Evolutionary conservation across 2,888 invertebrate species (phyloP), one percentile per base, ranked within the genome.

Genomic region (Orchestes rusci): DNA sequence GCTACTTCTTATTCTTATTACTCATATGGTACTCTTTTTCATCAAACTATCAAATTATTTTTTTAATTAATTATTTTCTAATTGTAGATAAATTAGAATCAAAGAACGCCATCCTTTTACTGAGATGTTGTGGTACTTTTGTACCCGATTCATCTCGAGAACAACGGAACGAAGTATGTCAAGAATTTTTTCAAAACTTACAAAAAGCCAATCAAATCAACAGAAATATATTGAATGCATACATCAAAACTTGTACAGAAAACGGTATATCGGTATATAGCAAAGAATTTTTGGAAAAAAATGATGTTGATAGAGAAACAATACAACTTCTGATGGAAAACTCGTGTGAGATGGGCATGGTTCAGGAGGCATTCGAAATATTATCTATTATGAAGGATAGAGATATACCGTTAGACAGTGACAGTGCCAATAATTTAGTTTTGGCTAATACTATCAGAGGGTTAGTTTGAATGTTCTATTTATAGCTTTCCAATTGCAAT

Each of bases 311-410:
- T 52, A 57, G 67, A 2, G 67, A 70, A 5, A 75, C 80, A 1
- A 79, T 75, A 58, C 71, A 74, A 42, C 65, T 76, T 1, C 65
- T 84, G 23, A 58, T 84, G 35, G 68, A 69, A 53, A 72, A 72
- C 38, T 70, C 74, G 3, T 79, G 77, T 42, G 73, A 76, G 39
- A 57, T 54, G 19, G 82, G 80, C 10, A 73, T 81, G 55, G 59
- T 77, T 13, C 69, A 73, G 20, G 73, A 77, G 57, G 72, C 76
- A 0, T 66, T 71, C 10, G 72, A 74, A 55, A 67, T 82, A 4
- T 66, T 84, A 41, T 66, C 74, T 2, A 72, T 74, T 34, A 82
- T 83, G 76, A 79, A 79, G 54, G 58, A 69, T 1, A 64, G 67
- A 13, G 67, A 67, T 1, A 62, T 75, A 32, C 64, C 76, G 1